Evolutionary conservation across 2,797 vertebrate genomes (phyloP).

Genomic region (Bradypus variegatus): DNA sequence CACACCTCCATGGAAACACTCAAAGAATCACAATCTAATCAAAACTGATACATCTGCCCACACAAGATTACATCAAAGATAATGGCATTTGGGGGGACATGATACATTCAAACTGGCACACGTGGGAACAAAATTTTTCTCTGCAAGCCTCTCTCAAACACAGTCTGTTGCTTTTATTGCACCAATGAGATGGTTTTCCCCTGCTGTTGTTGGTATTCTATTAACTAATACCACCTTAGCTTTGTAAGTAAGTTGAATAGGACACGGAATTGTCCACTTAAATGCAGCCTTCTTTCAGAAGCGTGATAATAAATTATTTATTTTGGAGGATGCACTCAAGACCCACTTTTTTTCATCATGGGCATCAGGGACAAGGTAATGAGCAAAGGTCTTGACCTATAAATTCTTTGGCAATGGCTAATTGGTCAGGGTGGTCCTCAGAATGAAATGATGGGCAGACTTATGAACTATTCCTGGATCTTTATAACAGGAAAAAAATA

Average conservation of each 20-base stretch:
- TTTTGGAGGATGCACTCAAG: not conserved
- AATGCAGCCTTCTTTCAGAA: not conserved
- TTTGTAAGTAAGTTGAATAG: constrained; percentile 3
- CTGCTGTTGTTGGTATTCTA: not conserved
- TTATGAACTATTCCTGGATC: not conserved
- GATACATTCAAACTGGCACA: no score
- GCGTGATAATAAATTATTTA: not conserved
- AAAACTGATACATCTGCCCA: no score
- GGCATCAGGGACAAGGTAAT: not conserved
- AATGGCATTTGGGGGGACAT: no score
- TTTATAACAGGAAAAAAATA: not conserved
- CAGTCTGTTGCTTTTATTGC: not conserved
- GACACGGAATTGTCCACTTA: not conserved
- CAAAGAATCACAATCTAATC: no score
- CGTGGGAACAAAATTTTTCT: not conserved
- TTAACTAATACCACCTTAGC: not conserved
- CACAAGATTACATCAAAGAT: no score
- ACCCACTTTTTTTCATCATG: not conserved
- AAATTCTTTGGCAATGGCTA: not conserved
- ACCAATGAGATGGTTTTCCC: not conserved
- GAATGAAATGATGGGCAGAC: not conserved
- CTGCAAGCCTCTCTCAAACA: not conserved
- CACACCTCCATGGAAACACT: no score
- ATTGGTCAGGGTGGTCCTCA: not conserved
- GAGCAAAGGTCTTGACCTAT: not conserved